Conservation (phyloP, 1,140 invertebrate species). For the Papilio polyxenes region DNA sequence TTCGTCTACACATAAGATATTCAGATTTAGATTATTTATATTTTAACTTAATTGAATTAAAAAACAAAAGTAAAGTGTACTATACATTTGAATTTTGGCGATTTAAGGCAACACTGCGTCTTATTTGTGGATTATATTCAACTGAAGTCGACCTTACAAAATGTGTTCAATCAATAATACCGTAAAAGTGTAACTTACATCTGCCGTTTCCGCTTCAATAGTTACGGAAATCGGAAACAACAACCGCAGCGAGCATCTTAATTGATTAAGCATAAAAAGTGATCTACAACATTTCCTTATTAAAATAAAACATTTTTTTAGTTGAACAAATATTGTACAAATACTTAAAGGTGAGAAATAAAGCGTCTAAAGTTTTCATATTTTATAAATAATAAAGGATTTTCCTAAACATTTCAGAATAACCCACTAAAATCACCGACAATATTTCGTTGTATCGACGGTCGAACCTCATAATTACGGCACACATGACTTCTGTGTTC, state of each 20-base stretch:
- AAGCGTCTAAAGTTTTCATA: background rate
- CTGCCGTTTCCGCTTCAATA: background rate
- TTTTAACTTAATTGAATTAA: no score
- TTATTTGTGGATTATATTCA: background rate
- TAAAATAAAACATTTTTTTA: background rate
- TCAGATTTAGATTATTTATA: no score
- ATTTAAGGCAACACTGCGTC: background rate
- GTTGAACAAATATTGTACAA: no score
- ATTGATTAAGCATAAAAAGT: background rate
- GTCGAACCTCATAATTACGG: slow-evolving; percentile 53
- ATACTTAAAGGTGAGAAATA: no score
- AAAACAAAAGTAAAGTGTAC: no score
- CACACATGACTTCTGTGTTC: slow-evolving; percentile 67
- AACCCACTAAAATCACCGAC: slow-evolving; percentile 36
- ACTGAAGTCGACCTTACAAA: background rate
- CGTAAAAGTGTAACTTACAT: background rate
- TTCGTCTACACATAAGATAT: no score
- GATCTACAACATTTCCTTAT: background rate
- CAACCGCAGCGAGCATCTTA: background rate
- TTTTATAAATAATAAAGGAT: background rate
- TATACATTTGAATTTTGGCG: background rate
- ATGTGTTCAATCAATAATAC: background rate
- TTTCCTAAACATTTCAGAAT: slow-evolving; percentile 37
- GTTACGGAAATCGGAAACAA: background rate
- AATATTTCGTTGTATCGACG: slow-evolving; percentile 43